phyloP scores from a whole-genome alignment of 1,140 invertebrate genomes.

The Tigriopus japonicus region DNA sequence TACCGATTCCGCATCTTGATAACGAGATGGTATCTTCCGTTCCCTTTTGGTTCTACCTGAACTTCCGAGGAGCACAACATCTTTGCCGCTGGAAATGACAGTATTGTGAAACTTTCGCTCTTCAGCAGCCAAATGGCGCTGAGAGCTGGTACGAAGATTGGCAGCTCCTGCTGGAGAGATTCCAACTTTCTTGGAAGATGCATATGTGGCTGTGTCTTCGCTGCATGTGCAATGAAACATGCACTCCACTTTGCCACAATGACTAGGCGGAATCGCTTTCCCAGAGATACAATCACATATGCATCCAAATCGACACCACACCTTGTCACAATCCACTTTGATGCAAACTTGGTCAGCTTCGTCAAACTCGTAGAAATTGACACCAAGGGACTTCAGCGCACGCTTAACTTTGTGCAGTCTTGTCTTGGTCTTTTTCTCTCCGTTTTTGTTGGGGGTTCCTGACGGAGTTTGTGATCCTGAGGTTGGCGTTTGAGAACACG shows the following conservation, averaged over 20 bases:
- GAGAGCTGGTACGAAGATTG: background rate
- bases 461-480: background rate
- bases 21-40: conserved; percentile 4
- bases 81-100: background rate
- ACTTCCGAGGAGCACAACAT: background rate
- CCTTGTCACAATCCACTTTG: background rate
- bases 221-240: conserved; percentile 4
- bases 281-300: conserved; percentile 3
- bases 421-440: background rate
- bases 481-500: background rate
- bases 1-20: background rate
- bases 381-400: conserved; percentile 1
- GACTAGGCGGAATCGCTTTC: background rate
- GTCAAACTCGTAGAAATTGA: conserved; percentile 8
- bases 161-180: background rate
- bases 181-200: background rate
- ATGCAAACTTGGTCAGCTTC: background rate
- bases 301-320: conserved; percentile 3
- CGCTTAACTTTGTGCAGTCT: background rate
- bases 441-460: background rate
- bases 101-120: conserved; percentile 4
- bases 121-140: conserved; percentile 1
- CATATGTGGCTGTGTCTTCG: background rate
- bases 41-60: background rate
- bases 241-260: conserved; percentile 11